These are phyloP conservation scores for Hafferia zeledoni DNA, from an alignment of 2,797 vertebrate genomes.

Conservation along the genomic window DNA sequence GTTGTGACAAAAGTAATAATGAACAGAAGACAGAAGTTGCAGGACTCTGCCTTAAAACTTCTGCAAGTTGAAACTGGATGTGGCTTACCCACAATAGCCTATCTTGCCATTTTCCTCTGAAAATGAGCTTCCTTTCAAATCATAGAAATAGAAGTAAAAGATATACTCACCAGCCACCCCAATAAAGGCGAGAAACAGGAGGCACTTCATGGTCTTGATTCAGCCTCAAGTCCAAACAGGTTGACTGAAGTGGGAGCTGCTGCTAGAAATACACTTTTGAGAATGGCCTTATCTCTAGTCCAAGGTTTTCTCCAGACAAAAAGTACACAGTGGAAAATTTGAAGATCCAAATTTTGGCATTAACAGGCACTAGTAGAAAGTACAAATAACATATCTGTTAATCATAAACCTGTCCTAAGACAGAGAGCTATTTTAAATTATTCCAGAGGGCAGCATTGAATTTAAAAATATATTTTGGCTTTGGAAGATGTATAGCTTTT, in stretches of 20 bases:
- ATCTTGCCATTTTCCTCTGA: neutral
- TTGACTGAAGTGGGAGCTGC: neutral
- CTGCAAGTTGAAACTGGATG: too few relatives aligned
- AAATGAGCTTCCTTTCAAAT: neutral
- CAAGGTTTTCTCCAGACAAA: conserved; percentile 13
- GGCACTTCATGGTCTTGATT: conserved; percentile 52
- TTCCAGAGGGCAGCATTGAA: neutral
- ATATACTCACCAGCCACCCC: conserved; percentile 10
- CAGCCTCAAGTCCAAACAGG: neutral
- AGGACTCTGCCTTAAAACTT: too few relatives aligned
- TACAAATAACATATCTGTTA: neutral
- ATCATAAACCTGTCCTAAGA: conserved; percentile 3
- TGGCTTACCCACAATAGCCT: neutral
- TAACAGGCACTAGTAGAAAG: neutral
- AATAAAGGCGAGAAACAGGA: conserved; percentile 48
- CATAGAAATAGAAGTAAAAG: neutral
- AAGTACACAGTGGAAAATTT: conserved; percentile 46
- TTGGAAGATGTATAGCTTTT: conserved; percentile 11
- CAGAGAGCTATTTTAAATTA: neutral
- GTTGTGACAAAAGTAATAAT: too few relatives aligned
- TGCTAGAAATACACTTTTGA: neutral
- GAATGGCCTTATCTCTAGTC: conserved; percentile 13
- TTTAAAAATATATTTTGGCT: neutral
- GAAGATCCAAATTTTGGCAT: conserved; percentile 21
- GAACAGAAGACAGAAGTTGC: too few relatives aligned